phyloP scores from a whole-genome alignment of 2,888 invertebrate genomes.

The Pterobdella sp. region DNA sequence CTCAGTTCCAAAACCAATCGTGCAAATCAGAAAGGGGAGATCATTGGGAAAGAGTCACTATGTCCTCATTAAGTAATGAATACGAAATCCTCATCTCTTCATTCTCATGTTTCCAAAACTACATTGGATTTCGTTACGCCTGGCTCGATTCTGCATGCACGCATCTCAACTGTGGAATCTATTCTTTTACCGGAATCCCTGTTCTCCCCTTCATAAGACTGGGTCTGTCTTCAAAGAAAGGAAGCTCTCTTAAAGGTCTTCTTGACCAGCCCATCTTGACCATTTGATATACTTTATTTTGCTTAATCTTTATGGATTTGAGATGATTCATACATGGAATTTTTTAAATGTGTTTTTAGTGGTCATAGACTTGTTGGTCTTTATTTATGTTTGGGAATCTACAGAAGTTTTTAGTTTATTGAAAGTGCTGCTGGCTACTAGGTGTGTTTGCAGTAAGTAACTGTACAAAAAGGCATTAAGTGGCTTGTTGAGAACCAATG shows the following conservation, averaged over 20 bases:
- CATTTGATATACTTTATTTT: background rate
- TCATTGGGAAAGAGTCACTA: background rate
- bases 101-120: conserved; percentile 11
- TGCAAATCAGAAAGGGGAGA: background rate
- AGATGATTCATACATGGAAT: background rate
- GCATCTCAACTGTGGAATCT: conserved; percentile 38
- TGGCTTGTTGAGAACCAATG: no score
- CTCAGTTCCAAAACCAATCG: background rate
- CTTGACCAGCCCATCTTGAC: background rate
- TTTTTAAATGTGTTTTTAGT: background rate
- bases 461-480: no score
- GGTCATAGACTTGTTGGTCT: background rate
- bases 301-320: background rate
- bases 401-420: no score
- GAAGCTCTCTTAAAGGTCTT: background rate
- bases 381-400: background rate
- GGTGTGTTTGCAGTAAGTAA: no score
- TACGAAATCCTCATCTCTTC: conserved; percentile 12
- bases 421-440: no score
- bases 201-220: conserved; percentile 28
- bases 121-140: conserved; percentile 36
- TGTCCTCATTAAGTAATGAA: background rate
- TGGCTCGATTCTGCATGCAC: conserved; percentile 39
- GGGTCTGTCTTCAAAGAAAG: background rate
- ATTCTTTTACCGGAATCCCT: conserved; percentile 29